Evolutionary conservation across 2,797 vertebrate genomes (phyloP), one percentile per base, ranked within the genome.

Genomic region (Kryptolebias ocellatus): DNA sequence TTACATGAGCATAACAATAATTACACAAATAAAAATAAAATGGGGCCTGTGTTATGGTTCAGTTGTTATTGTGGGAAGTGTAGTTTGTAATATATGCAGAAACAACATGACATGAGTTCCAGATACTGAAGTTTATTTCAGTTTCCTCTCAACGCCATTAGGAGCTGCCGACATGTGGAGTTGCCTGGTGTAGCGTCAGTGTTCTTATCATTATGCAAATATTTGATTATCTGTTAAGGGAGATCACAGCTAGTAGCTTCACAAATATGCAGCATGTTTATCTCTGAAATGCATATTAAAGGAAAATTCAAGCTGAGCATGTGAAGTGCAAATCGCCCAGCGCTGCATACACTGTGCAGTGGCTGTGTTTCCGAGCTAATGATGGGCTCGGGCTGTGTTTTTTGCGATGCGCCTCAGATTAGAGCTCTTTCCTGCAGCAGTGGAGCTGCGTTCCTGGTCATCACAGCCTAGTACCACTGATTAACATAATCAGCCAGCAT

Each of bases 401-500:
- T 93, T 88, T 82, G 78, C 82, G 86, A 92, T 90, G 88, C 80
- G 78, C 80, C 80, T 84, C 86, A 92, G 91, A 91, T 92, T 92
- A 90, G 87, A 85, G 85, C 85, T 84, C 83, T 87, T 80, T 89
- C 84, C 87, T 87, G 80, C 80, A 87, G 88, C 87, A 88, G 81
- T 86, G 81, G 77, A 74, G 79, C 88, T 87, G 79, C 81, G 58
- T 83, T 90, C 80, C 81, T 91, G 92, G 91, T 93, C 91, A 92
- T 92, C 91, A 87, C 86, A 79, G 87, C 87, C 84, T 76, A 68
- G 87, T 78, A 83, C 83, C 60, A 60, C 92, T 93, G 87, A 94
- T 95, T 94, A 94, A 90, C 94, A 94, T 94, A 94, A 94, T 94
- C 92, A 94, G 90, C 85, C 86, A 52, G 64, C 91, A 93, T 95